phyloP scores from a whole-genome alignment of 2,797 vertebrate genomes.

The Chelon auratus region DNA sequence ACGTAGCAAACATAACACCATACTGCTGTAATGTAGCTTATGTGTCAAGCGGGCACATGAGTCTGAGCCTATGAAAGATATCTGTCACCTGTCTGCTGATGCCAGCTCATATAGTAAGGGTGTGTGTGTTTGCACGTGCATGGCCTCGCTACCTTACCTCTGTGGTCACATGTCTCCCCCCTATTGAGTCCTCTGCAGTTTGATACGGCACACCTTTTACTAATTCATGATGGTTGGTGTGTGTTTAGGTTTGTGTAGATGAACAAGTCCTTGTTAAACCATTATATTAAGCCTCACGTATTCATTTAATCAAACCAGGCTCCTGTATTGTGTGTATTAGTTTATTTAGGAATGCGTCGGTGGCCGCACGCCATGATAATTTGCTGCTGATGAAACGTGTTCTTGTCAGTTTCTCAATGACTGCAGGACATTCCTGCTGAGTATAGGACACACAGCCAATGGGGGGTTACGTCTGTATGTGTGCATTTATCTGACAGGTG shows the following conservation, averaged over 20 bases:
- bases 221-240: constrained; percentile 45
- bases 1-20: not conserved
- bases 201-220: constrained; percentile 39
- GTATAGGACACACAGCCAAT: constrained; percentile 16
- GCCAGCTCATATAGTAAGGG: constrained; percentile 10
- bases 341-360: not conserved
- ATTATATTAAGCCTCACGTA: not conserved
- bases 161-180: constrained; percentile 31
- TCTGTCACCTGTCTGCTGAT: constrained; percentile 20
- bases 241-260: not conserved
- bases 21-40: not conserved
- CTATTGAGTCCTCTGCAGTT: constrained; percentile 36
- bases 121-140: constrained; percentile 4
- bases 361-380: not conserved
- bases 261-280: not conserved
- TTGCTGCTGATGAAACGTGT: not conserved
- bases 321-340: not conserved
- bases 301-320: not conserved
- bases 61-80: not conserved
- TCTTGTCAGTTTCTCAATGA: too few relatives aligned
- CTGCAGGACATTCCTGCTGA: constrained; percentile 22
- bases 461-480: not conserved
- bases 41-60: not conserved
- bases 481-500: constrained; percentile 28
- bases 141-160: constrained; percentile 24